A percentile compares a stretch with the other conserved stretches of the same genome.
These are phyloP conservation scores for Seira sanloemensis DNA, from an alignment of 2,888 invertebrate genomes.

Conservation along the genomic window DNA sequence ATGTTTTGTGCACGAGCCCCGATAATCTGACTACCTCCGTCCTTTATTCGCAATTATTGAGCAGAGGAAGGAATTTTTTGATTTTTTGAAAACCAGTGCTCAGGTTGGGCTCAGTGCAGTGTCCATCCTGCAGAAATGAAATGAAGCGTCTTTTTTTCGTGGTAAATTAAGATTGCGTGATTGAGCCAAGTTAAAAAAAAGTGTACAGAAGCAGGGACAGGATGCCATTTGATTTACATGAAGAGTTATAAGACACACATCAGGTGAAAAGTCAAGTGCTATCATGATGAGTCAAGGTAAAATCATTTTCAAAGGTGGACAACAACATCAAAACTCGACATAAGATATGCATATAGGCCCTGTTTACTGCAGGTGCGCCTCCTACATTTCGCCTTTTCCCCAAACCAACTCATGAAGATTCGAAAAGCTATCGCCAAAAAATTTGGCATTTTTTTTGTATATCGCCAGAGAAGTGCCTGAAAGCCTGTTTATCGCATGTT, in stretches of 20 bases:
- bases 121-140: conserved; percentile 38
- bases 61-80: neutral
- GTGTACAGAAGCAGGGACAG: neutral
- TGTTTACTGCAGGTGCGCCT: conserved; percentile 1
- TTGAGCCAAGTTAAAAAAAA: conserved; percentile 7
- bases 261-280: conserved; percentile 63
- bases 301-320: conserved; percentile 21
- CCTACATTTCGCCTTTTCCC: neutral
- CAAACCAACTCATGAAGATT: neutral
- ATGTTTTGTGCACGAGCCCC: neutral
- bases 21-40: neutral
- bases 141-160: conserved; percentile 27
- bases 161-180: conserved; percentile 59
- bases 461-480: neutral
- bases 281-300: conserved; percentile 67
- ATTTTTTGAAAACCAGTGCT: neutral
- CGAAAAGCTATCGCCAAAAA: neutral
- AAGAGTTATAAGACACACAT: neutral
- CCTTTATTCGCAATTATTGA: neutral
- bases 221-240: conserved; percentile 19
- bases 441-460: conserved; percentile 16
- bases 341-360: neutral
- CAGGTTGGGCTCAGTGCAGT: neutral
- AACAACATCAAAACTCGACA: too few relatives aligned
- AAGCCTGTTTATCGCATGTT: conserved; percentile 12